Percentiles rank a stretch among this genome's conserved stretches.
phyloP scores from a whole-genome alignment of 2,888 invertebrate genomes.

The Allygus modestus region DNA sequence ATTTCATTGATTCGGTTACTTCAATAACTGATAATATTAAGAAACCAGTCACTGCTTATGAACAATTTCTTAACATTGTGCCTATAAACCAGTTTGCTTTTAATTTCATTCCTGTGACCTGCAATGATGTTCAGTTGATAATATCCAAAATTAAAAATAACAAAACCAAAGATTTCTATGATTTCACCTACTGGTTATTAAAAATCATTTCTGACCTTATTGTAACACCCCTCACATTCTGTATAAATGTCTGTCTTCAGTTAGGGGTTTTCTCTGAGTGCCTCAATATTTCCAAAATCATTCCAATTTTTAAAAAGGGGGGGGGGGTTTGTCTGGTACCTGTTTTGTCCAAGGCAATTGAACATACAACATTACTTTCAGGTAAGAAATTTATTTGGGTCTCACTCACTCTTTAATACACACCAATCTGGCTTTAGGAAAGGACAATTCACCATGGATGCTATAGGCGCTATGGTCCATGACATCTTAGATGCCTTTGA shows the following conservation, averaged over 20 bases:
- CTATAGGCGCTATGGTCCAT: too few species aligned
- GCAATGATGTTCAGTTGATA: background rate
- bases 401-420: background rate
- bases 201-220: background rate
- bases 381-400: background rate
- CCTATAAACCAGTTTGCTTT: background rate
- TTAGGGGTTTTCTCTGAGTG: background rate
- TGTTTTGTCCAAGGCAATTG: constrained; percentile 8
- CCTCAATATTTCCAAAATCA: background rate
- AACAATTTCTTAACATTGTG: background rate
- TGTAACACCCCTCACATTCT: background rate
- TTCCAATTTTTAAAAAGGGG: constrained; percentile 12
- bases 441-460: too few species aligned
- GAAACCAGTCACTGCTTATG: background rate
- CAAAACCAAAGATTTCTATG: background rate
- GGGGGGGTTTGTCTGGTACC: background rate
- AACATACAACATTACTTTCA: background rate
- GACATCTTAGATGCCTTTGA: too few species aligned
- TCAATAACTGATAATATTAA: background rate
- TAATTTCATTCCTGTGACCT: background rate
- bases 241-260: background rate
- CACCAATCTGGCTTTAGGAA: too few species aligned
- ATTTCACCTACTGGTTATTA: background rate
- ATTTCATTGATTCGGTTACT: constrained; percentile 6
- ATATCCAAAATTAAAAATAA: background rate